Evolutionary conservation across 2,113 vertebrate species (phyloP), one percentile per base, ranked within the genome.

Genomic region (Tachycineta bicolor): DNA sequence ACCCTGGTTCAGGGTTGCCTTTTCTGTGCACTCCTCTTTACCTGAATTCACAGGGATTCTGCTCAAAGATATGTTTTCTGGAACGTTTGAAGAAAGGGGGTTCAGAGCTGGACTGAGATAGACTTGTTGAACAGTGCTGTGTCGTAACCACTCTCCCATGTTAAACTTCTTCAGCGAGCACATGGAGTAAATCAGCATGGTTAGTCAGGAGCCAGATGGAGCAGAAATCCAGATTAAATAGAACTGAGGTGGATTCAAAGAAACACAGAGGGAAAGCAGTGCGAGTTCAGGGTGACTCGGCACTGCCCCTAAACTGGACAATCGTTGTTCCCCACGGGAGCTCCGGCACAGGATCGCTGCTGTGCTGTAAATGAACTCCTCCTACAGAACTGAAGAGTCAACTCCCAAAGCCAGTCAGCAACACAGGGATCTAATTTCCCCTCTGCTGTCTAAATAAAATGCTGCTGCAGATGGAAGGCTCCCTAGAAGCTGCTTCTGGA

Each of bases 401-500:
- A 22, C 64, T 87, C 89, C 95, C 93, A 79, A 96, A 95, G 86
- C 92, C 95, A 96, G 60, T 95, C 96, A 83, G 56, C 82, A 79
- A 37, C 91, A 82, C 1, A 73, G 95, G 83, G 81, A 95, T 95
- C 89, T 89, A 14, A 95, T 97, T 97, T 95, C 89, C 93, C 82
- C 87, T 92, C 84, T 86, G 83, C 96, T 96, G 94, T 87, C 73
- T 87, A 92, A 96, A 96, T 97, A 85, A 96, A 96, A 93, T 78
- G 89, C 69, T 87, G 76, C 87, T 96, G 92, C 93, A 87, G 91
- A 96, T 92, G 84, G 93, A 96, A 59, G 39, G 84, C 84, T 95
- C 96, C 91, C 96, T 83, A 50, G 94, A 95, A 97, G 94, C 96
- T 94, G 78, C 87, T 94, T 50, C 90, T 96, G 96, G 96, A 97